These are phyloP conservation scores for Drosophila incognita DNA, from an alignment of 2,888 invertebrate genomes.

Conservation along the genomic window DNA sequence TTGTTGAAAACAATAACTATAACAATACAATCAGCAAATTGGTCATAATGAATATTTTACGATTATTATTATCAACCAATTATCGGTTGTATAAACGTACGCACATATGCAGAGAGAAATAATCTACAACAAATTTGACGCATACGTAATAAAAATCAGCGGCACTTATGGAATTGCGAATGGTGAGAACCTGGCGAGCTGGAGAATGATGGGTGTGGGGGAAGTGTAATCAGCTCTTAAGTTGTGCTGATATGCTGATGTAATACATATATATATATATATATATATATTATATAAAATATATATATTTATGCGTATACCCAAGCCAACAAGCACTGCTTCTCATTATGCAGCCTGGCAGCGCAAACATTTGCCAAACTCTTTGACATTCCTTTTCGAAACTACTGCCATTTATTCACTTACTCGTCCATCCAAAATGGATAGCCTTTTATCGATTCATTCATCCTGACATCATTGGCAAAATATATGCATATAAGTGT, in stretches of 20 bases:
- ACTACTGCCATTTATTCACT: background rate
- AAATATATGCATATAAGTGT: constrained; percentile 29
- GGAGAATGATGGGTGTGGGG: background rate
- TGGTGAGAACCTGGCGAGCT: background rate
- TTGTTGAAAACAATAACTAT: background rate
- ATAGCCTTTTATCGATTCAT: constrained; percentile 50
- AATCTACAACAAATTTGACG: background rate
- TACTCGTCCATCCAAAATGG: constrained; percentile 18
- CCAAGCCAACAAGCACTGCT: background rate
- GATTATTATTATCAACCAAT: background rate
- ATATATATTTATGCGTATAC: background rate
- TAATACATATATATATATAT: background rate
- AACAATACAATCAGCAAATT: background rate
- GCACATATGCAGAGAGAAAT: background rate
- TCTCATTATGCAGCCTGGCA: constrained; percentile 18
- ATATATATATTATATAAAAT: background rate
- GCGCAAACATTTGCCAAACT: constrained; percentile 31
- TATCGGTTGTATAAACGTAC: background rate
- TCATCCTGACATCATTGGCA: constrained; percentile 42
- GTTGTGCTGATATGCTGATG: constrained; percentile 29
- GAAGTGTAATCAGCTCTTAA: constrained; percentile 38
- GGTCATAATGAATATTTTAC: background rate
- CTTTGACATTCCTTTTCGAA: constrained; percentile 26
- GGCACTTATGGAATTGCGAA: constrained; percentile 25
- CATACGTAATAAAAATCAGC: constrained; percentile 33